Evolutionary conservation across 2,113 vertebrate genomes (phyloP), one percentile per base, ranked within the genome.

Genomic region (Ceyx margarethae): DNA sequence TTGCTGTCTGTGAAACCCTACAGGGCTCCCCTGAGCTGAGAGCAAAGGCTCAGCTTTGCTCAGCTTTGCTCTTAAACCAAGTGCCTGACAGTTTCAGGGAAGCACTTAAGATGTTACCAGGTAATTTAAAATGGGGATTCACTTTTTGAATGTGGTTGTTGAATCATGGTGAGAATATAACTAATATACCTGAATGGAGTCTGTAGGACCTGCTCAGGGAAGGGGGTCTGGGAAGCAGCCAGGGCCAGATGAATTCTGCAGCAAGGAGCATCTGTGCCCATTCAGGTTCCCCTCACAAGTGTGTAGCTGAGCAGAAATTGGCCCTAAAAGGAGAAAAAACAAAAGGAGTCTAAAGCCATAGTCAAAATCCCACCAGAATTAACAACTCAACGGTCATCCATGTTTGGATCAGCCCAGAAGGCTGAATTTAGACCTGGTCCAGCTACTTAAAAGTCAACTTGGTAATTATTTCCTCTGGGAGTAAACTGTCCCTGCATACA

Each of bases 391-490:
- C 22, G 28, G 6, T 37, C 9, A 21, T 3, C 2, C 0, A 50
- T 21, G 31, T 81, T 92, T 82, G 71, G 42, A 82, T 92, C 18
- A 90, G 60, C 22, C 69, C 46, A 68, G 37, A 79, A 87, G 18
- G 29, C 54, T 89, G 56, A 69, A 76, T 85, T 82, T 7, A 54
- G 10, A 60, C n/a, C 46, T 65, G 16, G 26, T 89, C 31, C 73
- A 62, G 43, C 42, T 93, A 89, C 29, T 89, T 81, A 37, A 57
- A 85, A 81, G 64, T 58, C 54, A 87, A 6, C 50, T 87, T 84
- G 54, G 28, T 73, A 35, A 54, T 90, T 48, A 92, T 93, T 95
- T 91, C 56, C 35, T 77, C 17, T 73, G 93, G 87, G 93, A 88
- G 16, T 37, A 62, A 28, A n/a, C n/a, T 64, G 51, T 80, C 71